A percentile compares a stretch with the other conserved stretches of the same genome.
Evolutionary conservation across 2,888 invertebrate species (phyloP).

Genomic region (Gastrophysa polygoni): DNA sequence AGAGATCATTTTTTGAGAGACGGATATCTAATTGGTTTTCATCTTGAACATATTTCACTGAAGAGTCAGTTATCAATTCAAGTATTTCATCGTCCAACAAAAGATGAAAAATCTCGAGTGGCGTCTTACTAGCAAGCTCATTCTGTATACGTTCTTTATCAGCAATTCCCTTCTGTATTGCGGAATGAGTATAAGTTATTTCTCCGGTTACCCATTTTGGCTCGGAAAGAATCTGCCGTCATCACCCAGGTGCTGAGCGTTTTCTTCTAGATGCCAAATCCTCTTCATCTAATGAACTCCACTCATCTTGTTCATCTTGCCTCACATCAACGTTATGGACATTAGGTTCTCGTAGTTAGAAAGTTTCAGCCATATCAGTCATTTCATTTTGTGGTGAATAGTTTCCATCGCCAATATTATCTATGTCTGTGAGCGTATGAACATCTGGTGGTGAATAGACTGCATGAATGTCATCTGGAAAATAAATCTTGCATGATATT

Average conservation of each 20-base stretch:
- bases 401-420: slow-evolving; percentile 25
- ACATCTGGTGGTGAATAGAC: slow-evolving; percentile 50
- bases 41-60: slow-evolving; percentile 24
- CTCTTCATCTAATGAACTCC: slow-evolving; percentile 29
- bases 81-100: slow-evolving; percentile 9
- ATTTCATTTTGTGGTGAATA: slow-evolving; percentile 21
- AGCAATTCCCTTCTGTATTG: slow-evolving; percentile 10
- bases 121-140: slow-evolving; percentile 7
- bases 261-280: slow-evolving; percentile 25
- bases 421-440: slow-evolving; percentile 33
- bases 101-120: slow-evolving; percentile 10
- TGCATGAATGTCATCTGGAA: slow-evolving; percentile 28
- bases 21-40: slow-evolving; percentile 18
- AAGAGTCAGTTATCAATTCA: slow-evolving; percentile 12
- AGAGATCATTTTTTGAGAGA: slow-evolving; percentile 6
- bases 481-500: not conserved
- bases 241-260: slow-evolving; percentile 15
- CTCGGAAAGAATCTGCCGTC: not conserved
- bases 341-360: slow-evolving; percentile 28
- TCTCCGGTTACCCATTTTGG: slow-evolving; percentile 17
- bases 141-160: slow-evolving; percentile 7
- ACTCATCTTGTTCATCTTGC: slow-evolving; percentile 2
- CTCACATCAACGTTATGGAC: slow-evolving; percentile 1
- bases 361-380: slow-evolving; percentile 34
- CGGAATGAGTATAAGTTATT: slow-evolving; percentile 24